phyloP scores from a whole-genome alignment of 2,888 invertebrate species.

The Microplitis deprimator region DNA sequence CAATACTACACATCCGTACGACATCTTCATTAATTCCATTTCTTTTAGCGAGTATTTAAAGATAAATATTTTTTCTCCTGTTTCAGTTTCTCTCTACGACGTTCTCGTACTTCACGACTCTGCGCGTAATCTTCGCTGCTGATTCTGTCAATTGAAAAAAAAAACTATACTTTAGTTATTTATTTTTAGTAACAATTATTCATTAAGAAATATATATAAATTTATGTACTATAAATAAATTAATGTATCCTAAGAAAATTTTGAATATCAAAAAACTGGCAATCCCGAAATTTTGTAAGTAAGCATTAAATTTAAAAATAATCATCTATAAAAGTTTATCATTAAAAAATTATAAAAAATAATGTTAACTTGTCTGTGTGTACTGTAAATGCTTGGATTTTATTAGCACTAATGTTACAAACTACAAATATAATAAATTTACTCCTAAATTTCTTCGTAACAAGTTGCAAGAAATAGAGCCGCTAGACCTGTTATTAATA shows the following conservation, averaged over 20 bases:
- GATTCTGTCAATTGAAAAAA: background rate
- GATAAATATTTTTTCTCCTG: background rate
- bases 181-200: too few relatives aligned
- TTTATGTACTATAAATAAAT: too few relatives aligned
- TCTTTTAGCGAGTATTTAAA: background rate
- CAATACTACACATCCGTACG: constrained; percentile 44
- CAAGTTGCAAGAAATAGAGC: background rate
- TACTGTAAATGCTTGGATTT: too few relatives aligned
- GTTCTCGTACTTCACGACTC: constrained; percentile 27
- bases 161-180: background rate
- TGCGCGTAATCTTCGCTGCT: background rate
- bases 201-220: too few relatives aligned
- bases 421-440: background rate
- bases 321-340: too few relatives aligned
- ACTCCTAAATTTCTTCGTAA: background rate
- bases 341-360: too few relatives aligned
- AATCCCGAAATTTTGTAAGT: too few relatives aligned
- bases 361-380: too few relatives aligned
- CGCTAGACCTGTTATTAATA: background rate
- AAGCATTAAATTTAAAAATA: too few relatives aligned
- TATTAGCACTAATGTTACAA: background rate
- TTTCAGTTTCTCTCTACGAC: constrained; percentile 33
- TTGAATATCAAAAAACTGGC: too few relatives aligned
- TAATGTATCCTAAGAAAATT: too few relatives aligned
- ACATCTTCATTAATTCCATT: background rate